phyloP scores from a whole-genome alignment of 2,797 vertebrate genomes.

The Anguilla pacifica region DNA sequence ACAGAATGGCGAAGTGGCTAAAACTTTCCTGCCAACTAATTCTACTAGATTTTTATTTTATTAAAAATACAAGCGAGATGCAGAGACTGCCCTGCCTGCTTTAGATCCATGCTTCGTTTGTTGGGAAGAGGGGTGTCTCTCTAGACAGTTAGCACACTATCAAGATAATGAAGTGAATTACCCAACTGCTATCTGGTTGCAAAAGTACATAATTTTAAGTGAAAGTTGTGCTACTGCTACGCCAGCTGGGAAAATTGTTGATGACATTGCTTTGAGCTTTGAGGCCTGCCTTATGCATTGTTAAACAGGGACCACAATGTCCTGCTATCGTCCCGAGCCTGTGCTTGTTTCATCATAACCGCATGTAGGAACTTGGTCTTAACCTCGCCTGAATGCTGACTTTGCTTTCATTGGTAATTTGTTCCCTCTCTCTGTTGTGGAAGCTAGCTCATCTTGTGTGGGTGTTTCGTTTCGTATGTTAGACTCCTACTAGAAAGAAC shows the following conservation, averaged over 20 bases:
- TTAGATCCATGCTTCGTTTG: background rate
- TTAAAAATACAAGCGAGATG: background rate
- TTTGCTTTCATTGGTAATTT: background rate
- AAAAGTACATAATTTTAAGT: background rate
- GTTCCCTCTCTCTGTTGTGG: background rate
- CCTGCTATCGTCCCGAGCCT: background rate
- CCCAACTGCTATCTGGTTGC: background rate
- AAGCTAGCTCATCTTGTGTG: background rate
- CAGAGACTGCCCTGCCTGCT: background rate
- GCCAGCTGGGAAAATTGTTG: background rate
- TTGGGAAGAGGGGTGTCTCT: background rate
- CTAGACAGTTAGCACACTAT: background rate
- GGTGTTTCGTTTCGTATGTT: background rate
- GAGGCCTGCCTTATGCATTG: background rate
- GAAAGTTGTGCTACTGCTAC: background rate
- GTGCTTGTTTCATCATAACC: background rate
- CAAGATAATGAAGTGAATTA: background rate
- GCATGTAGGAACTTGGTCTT: constrained; percentile 16
- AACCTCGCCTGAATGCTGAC: constrained; percentile 36
- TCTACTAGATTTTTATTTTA: background rate
- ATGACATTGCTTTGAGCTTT: background rate
- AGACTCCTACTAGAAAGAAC: background rate
- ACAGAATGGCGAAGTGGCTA: background rate
- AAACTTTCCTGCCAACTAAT: background rate
- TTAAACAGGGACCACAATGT: background rate